Conservation (phyloP, 2,113 vertebrate genomes). For the Dinomys branickii region DNA sequence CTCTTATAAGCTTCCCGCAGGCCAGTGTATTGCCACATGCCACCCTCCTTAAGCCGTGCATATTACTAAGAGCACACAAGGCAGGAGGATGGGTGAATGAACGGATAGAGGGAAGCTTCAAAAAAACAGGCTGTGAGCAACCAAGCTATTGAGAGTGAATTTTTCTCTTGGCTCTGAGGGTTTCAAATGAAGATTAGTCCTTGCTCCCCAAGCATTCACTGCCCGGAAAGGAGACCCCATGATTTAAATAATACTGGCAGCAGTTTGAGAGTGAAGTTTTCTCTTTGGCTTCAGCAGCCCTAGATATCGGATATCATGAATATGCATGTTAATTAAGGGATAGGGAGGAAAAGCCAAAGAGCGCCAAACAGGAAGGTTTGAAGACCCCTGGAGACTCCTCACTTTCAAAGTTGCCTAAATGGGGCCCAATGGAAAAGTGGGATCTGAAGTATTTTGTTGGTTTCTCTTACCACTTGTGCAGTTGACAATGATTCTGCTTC, state of each 20-base stretch:
- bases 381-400: too few relatives aligned
- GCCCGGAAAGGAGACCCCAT: not conserved
- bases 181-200: not conserved
- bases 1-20: not conserved
- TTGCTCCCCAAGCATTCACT: not conserved
- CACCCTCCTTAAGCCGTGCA: rapidly evolving
- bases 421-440: not conserved
- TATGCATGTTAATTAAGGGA: not conserved
- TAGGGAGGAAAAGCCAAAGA: not conserved
- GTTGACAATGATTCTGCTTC: not conserved
- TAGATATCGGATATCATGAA: not conserved
- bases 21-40: not conserved
- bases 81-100: too few relatives aligned
- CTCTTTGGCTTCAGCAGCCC: not conserved
- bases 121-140: not conserved
- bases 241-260: not conserved
- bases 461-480: not conserved
- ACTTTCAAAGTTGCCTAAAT: not conserved
- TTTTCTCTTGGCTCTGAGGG: not conserved
- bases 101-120: not conserved
- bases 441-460: not conserved
- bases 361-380: not conserved
- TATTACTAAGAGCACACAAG: not conserved
- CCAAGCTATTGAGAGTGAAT: not conserved
- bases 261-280: not conserved